Percentiles rank a stretch among this genome's conserved stretches.
Evolutionary conservation across 2,888 invertebrate genomes (phyloP).

Genomic region (Tholera decimalis): DNA sequence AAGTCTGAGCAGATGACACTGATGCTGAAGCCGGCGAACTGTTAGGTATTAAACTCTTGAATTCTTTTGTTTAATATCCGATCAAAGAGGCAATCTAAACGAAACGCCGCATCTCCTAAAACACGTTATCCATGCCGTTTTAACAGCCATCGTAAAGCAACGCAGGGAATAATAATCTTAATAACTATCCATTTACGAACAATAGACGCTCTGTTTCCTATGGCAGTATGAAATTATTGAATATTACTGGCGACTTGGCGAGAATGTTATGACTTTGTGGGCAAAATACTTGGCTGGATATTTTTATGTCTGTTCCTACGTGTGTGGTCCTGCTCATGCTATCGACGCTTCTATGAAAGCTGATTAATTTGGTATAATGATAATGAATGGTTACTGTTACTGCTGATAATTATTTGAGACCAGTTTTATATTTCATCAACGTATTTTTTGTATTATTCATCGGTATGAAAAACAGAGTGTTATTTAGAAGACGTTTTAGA

Average conservation of each 20-base stretch:
- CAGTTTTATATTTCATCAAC: background rate
- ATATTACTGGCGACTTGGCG: constrained; percentile 21
- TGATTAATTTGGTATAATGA: constrained; percentile 20
- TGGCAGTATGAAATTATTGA: constrained; percentile 30
- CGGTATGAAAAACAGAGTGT: too few relatives aligned
- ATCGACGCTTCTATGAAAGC: background rate
- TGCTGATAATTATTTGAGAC: background rate
- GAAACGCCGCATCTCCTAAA: constrained; percentile 26
- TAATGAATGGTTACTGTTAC: background rate
- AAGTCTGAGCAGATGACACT: too few relatives aligned
- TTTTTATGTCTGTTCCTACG: background rate
- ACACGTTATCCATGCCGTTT: constrained; percentile 32
- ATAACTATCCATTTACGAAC: constrained; percentile 41
- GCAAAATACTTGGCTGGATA: constrained; percentile 8
- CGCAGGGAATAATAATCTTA: constrained; percentile 48
- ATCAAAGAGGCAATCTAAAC: background rate
- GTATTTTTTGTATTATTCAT: too few relatives aligned
- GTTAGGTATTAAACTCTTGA: too few relatives aligned
- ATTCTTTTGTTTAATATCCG: too few relatives aligned
- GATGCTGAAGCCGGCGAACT: too few relatives aligned
- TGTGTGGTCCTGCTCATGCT: constrained; percentile 31
- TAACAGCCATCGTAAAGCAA: constrained; percentile 44
- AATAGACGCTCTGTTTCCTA: constrained; percentile 14
- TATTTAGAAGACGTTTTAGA: too few relatives aligned
- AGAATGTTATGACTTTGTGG: constrained; percentile 17